Evolutionary conservation across 1,140 invertebrate genomes (phyloP), one percentile per base, ranked within the genome.

Genomic region (Achatina immaculata): DNA sequence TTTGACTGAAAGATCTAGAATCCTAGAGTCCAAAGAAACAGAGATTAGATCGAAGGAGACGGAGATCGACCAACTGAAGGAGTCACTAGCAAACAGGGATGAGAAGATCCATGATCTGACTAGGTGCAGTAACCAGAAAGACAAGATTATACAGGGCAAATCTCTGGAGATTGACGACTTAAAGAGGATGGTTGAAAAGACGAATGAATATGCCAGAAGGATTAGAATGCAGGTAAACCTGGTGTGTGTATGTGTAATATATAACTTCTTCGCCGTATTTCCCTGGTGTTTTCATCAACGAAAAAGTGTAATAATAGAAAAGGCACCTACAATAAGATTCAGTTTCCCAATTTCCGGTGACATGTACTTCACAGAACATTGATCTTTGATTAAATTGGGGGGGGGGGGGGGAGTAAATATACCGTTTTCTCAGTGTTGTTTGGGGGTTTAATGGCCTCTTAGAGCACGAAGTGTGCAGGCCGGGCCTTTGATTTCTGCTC

Each of bases 21-120:
- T 87, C 14, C n/a, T 81, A 24, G 43, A 85, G 48, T 85, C 85
- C 40, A 89, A 87, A 75, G 85, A 86, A 11, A 80, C 74, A 36
- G 78, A 80, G 65, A 24, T 89, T 1, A 73, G 77, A 65, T 31
- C 71, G 45, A 89, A 88, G 78, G 85, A 88, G 55, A 55, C 71
- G 16, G 84, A 89, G 83, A 87, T 89, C 43, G 82, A 83, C 42
- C 81, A 86, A 24, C 69, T 89, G 45, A 86, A 82, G 73, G 86
- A 85, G 16, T 87, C 88, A 1, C 68, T 89, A 24, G 78, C 66
- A 16, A 82, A 83, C 58, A 77, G 85, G 36, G 85, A 89, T 65
- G 83, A 84, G n/a, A 80, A 82, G 62, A 88, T 89, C n/a, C 82
- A 78, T 36, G 65, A 74, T 16, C 80, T 89, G 48, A 78, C 78